phyloP scores from a whole-genome alignment of 2,888 invertebrate genomes.

The Synergus gifuensis region DNA sequence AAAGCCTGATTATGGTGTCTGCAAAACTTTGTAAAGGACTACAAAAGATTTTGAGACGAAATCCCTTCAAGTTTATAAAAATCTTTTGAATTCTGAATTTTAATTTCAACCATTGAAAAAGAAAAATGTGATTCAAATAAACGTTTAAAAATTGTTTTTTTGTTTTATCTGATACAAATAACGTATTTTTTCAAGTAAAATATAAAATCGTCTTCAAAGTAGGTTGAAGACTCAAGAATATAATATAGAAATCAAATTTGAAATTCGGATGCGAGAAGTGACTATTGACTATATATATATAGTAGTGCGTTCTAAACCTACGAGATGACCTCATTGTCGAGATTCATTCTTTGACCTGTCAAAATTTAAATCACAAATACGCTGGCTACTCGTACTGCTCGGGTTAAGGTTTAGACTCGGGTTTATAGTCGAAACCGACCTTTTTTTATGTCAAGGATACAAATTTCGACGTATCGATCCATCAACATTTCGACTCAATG shows the following conservation, averaged over 20 bases:
- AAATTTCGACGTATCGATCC: constrained; percentile 20
- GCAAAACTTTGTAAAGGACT: too few relatives aligned
- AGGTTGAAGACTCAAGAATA: not conserved
- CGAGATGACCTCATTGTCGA: not conserved
- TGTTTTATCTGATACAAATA: too few relatives aligned
- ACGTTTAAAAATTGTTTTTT: not conserved
- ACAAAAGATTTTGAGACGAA: too few relatives aligned
- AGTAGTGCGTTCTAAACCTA: not conserved
- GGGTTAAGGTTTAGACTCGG: not conserved
- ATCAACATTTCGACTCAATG: constrained; percentile 20
- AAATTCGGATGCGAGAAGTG: not conserved
- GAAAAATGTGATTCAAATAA: not conserved
- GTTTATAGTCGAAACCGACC: not conserved
- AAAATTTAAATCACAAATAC: constrained; percentile 36
- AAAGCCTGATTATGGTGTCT: too few relatives aligned
- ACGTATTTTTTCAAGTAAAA: not conserved
- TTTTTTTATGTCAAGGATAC: constrained; percentile 34
- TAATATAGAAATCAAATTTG: not conserved
- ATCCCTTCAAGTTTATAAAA: too few relatives aligned
- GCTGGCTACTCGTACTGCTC: not conserved
- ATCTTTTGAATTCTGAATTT: too few relatives aligned
- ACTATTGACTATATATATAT: too few relatives aligned
- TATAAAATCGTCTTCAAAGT: not conserved
- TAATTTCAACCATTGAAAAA: too few relatives aligned
- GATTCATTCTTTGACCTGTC: not conserved